Evolutionary conservation across 2,113 vertebrate species (phyloP), one percentile per base, ranked within the genome.

Genomic region (Menidia beryllina): DNA sequence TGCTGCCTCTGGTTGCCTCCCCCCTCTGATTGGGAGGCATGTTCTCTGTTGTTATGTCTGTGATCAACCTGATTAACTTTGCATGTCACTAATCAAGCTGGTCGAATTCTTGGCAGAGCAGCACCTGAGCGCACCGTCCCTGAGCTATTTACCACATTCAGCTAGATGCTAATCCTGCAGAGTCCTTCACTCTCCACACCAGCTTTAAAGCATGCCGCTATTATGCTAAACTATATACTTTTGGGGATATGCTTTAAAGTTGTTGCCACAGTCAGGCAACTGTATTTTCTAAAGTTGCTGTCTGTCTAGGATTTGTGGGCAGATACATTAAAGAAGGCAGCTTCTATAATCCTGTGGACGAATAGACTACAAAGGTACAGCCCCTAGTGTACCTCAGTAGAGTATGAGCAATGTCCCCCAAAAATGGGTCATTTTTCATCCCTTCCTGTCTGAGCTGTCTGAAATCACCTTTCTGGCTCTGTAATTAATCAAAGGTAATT

Each of bases 61-160:
- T 69, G 69, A 64, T 71, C 72, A 21, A 81, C 74, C 59, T 65
- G 59, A 83, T 88, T 84, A 82, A 75, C 72, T 81, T 62, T 5
- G n/a, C 57, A 41, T 48, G 67, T 81, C 75, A 21, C 85, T 57
- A 73, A 89, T 85, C 75, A 77, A 88, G 69, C 62, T 15, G 7
- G 55, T 56, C 63, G 39, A 55, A 58, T 38, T 63, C 45, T 50
- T 7, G 48, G 73, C 72, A 0, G 43, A 49, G 75, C 68, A 36
- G 69, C 56, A 23, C 56, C 10, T 39, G 55, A 83, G 71, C 77
- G 43, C 75, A 7, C 39, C 39, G 75, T 84, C 64, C 83, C 69
- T 7, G 0, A 65, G 77, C 82, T 45, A 60, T 6, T 5, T 9
- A 26, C 70, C 36, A 60, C 20, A 66, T 64, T 73, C 68, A 72